Conservation (phyloP, 2,797 vertebrate species). For the Pogoniulus pusillus region DNA sequence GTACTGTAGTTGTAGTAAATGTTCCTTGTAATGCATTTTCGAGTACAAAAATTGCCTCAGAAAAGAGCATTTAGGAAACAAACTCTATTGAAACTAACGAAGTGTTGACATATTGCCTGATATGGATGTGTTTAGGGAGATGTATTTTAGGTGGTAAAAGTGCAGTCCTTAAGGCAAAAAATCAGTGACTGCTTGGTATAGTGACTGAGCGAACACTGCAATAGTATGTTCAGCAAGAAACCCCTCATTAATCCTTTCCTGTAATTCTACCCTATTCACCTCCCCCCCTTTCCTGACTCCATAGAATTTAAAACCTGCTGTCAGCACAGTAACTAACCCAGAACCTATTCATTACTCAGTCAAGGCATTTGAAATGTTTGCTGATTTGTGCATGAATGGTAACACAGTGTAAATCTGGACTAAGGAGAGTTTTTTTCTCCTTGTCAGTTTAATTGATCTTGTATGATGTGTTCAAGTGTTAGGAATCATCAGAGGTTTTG, state of each 20-base stretch:
- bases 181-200: conserved; percentile 73
- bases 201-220: conserved; percentile 74
- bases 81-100: conserved; percentile 81
- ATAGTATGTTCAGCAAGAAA: conserved; percentile 75
- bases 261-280: conserved; percentile 79
- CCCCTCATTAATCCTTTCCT: conserved; percentile 81
- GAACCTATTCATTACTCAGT: conserved; percentile 78
- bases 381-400: conserved; percentile 74
- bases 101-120: conserved; percentile 81
- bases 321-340: conserved; percentile 75
- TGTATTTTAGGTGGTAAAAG: conserved; percentile 79
- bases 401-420: conserved; percentile 70
- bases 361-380: conserved; percentile 75
- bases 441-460: conserved; percentile 68
- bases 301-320: conserved; percentile 81
- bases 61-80: conserved; percentile 78
- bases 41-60: conserved; percentile 80
- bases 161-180: conserved; percentile 71
- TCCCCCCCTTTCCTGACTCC: conserved; percentile 73
- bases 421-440: conserved; percentile 34
- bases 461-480: conserved; percentile 43
- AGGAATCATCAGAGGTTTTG: conserved; percentile 48
- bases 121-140: conserved; percentile 79
- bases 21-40: conserved; percentile 81
- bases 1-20: conserved; percentile 77